Conservation (phyloP, 1,140 invertebrate species). For the Drosophila sulfurigaster region DNA sequence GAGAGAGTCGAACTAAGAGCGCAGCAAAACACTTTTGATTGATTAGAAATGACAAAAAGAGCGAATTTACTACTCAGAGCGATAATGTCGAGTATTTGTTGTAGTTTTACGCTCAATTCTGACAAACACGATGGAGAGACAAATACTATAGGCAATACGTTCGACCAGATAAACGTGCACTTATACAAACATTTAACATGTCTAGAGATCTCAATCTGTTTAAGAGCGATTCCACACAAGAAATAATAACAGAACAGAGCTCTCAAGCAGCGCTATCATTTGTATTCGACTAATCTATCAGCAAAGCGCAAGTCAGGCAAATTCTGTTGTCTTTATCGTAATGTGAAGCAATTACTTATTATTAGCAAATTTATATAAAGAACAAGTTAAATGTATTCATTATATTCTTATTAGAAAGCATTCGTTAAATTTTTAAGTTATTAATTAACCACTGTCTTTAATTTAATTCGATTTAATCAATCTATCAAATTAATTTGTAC, state of each 20-base stretch:
- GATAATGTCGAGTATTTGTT: not conserved
- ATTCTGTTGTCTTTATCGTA: not conserved
- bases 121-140: constrained; percentile 9
- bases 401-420: no score
- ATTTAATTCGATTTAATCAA: no score
- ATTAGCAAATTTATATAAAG: not conserved
- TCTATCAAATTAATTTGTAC: not conserved
- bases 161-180: not conserved
- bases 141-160: not conserved
- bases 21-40: not conserved
- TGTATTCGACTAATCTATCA: not conserved
- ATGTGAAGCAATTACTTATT: not conserved
- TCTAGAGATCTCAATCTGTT: not conserved
- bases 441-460: no score
- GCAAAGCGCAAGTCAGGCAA: no score
- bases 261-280: not conserved
- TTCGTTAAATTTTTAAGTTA: no score
- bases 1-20: constrained; percentile 22
- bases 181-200: constrained; percentile 4
- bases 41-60: constrained; percentile 22
- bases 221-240: not conserved
- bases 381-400: not conserved
- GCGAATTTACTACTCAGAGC: no score
- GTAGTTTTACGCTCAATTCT: constrained; percentile 7
- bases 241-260: not conserved